A percentile compares a stretch with the other conserved stretches of the same genome.
phyloP scores from a whole-genome alignment of 2,888 invertebrate species.

The Conchocele bisecta region DNA sequence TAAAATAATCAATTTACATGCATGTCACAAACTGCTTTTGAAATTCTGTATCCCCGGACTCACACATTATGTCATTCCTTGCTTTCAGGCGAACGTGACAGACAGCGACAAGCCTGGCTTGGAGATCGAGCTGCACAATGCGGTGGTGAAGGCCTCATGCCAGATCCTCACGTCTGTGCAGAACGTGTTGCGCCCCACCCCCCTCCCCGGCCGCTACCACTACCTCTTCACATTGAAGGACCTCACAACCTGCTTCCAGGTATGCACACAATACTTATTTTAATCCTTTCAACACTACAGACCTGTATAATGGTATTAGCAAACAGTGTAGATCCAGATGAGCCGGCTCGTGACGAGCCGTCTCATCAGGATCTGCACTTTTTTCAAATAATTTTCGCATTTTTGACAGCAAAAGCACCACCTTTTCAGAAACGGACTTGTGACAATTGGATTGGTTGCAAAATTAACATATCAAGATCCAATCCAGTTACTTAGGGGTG shows the following conservation, averaged over 20 bases:
- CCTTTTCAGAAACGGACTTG: no score
- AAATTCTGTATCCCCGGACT: background rate
- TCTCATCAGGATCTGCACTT: no score
- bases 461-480: no score
- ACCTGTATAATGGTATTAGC: no score
- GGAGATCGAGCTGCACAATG: constrained; percentile 79
- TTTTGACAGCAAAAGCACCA: no score
- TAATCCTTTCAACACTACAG: no score
- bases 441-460: no score
- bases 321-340: no score
- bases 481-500: no score
- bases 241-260: constrained; percentile 81
- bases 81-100: constrained; percentile 77
- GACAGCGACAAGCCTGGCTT: constrained; percentile 78
- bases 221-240: constrained; percentile 82
- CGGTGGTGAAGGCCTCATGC: constrained; percentile 79
- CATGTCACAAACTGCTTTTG: background rate
- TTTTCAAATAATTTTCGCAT: no score
- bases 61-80: background rate
- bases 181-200: constrained; percentile 78
- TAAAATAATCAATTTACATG: background rate
- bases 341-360: no score
- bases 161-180: constrained; percentile 77
- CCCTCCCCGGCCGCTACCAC: constrained; percentile 80
- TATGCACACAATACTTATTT: no score